Base-by-base conservation (phyloP, 2,888 invertebrate genomes). In the Parapristionchus giblindavisi region DNA sequence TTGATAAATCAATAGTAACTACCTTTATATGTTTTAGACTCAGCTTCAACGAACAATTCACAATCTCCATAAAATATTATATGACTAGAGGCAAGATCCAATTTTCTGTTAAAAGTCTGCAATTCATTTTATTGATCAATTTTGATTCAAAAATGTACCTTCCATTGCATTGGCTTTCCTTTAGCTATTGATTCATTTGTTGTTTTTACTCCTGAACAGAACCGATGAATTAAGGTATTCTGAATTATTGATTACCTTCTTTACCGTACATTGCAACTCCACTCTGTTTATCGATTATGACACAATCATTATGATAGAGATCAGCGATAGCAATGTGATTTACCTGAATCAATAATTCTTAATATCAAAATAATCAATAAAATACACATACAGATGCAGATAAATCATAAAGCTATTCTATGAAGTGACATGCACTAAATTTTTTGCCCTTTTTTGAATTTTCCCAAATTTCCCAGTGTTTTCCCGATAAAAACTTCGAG, bases 271-370 rank as follows among this genome's bases (percentile, higher is more conserved):
- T 24, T 21, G 61, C 61, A 24, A 6, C 27, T 17, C 40, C 40
- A 11, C 38, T 17, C 11, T 61, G 38, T 61, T 40, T 17, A 61
- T 61, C 40, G 14, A 65, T 17, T 24, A 65, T 43, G 5, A 65
- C 63, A 40, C 61, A 65, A 6, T 65, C 63, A 2, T 27, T 29
- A 43, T 65, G 63, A 27, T 65, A 65, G 40, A 61, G 61, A 61
- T n/a, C n/a, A 24, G 61, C 61, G 38, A 61, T 61, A 3, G 61
- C 32, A 61, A 40, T 40, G 38, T 61, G 61, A 40, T 61, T 40
- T 21, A 61, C 61, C 61, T 61, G 40, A 0, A 61, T n/a, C n/a
- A n/a, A n/a, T n/a, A n/a, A n/a, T n/a, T n/a, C n/a, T n/a, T n/a
- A n/a, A n/a, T n/a, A n/a, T n/a, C n/a, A n/a, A n/a, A n/a, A n/a